These are phyloP conservation scores for Cordilura impudica DNA, from an alignment of 2,888 invertebrate species.

Conservation along the genomic window DNA sequence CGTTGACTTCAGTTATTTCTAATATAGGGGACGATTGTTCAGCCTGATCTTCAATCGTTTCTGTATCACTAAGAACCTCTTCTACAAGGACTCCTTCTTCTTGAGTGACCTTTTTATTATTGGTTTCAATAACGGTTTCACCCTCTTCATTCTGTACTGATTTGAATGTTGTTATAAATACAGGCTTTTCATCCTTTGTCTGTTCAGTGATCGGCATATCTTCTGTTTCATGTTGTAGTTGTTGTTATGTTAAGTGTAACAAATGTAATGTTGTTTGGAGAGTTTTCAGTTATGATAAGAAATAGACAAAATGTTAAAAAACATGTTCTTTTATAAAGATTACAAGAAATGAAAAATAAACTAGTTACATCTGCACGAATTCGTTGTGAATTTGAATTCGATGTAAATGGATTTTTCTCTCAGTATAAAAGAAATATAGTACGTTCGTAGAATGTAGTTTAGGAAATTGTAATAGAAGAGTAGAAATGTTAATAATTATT, in stretches of 20 bases:
- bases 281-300: background rate
- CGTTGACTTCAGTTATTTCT: constrained; percentile 76
- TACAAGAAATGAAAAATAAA: background rate
- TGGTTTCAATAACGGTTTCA: constrained; percentile 74
- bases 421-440: background rate
- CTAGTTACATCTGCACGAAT: background rate
- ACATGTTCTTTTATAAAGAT: background rate
- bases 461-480: too few relatives aligned
- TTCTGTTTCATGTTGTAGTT: constrained; percentile 69
- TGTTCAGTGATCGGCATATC: constrained; percentile 69
- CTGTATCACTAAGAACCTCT: constrained; percentile 76
- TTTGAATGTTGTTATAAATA: constrained; percentile 77
- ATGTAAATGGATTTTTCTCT: background rate
- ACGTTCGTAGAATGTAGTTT: background rate
- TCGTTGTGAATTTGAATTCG: background rate
- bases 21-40: constrained; percentile 71
- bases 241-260: background rate
- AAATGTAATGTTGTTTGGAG: background rate
- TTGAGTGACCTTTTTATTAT: constrained; percentile 75
- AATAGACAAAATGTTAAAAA: background rate
- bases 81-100: constrained; percentile 76
- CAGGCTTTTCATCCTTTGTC: constrained; percentile 75
- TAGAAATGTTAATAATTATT: constrained; percentile 3
- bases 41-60: constrained; percentile 67
- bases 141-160: constrained; percentile 76